Conservation (phyloP, 1,140 invertebrate genomes). For the Trichoplusia ni region DNA sequence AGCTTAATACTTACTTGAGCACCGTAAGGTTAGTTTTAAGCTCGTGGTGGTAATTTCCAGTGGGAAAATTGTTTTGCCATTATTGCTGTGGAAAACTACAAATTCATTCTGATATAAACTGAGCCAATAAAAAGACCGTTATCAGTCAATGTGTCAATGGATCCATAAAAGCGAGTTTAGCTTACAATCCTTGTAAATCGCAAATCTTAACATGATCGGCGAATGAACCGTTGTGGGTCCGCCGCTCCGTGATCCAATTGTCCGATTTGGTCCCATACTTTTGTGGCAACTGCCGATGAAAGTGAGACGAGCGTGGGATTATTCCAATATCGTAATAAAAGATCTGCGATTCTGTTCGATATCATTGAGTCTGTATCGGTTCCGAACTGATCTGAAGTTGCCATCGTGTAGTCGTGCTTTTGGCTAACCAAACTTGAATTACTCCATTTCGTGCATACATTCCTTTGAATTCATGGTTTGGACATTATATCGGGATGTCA, state of each 20-base stretch:
- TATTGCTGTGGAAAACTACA: too few species aligned
- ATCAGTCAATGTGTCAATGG: conserved; percentile 3
- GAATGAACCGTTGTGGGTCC: conserved; percentile 49
- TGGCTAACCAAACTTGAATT: conserved; percentile 12
- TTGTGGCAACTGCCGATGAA: conserved; percentile 52
- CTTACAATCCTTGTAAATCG: conserved; percentile 19
- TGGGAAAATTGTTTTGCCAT: too few species aligned
- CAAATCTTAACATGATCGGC: conserved; percentile 22
- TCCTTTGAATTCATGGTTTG: too few species aligned
- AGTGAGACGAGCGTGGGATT: conserved; percentile 62
- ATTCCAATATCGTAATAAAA: conserved; percentile 52
- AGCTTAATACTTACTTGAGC: too few species aligned
- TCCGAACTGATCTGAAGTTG: conserved; percentile 36
- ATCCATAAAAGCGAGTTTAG: conserved; percentile 15
- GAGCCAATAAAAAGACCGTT: conserved; percentile 31
- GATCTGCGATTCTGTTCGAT: conserved; percentile 42
- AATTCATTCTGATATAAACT: too few species aligned
- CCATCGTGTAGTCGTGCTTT: conserved; percentile 32
- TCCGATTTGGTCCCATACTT: conserved; percentile 43
- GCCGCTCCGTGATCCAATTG: conserved; percentile 46
- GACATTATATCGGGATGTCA: too few species aligned
- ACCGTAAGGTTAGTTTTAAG: too few species aligned
- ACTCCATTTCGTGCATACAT: not conserved
- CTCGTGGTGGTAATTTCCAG: too few species aligned
- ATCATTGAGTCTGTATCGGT: conserved; percentile 39